These are phyloP conservation scores for Beris chalybata DNA, from an alignment of 2,888 invertebrate genomes.

Conservation along the genomic window DNA sequence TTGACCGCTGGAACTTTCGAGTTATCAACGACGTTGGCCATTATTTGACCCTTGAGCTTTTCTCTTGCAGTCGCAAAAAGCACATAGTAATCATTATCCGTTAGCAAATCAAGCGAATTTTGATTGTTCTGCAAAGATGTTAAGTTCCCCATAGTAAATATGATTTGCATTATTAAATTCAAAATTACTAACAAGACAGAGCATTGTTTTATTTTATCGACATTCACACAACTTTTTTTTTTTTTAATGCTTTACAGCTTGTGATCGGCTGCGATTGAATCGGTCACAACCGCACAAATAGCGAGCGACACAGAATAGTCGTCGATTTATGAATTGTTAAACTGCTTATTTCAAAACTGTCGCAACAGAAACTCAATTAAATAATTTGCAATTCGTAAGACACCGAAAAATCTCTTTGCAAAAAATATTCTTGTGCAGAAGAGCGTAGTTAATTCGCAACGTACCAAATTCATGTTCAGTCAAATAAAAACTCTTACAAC, in stretches of 20 bases:
- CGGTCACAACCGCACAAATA: background rate
- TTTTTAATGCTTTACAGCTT: background rate
- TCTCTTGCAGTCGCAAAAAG: constrained; percentile 37
- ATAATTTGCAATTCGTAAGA: no score
- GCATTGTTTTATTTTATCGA: constrained; percentile 14
- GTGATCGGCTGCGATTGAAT: background rate
- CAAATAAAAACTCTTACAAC: no score
- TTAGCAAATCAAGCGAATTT: constrained; percentile 36
- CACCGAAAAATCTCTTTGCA: no score
- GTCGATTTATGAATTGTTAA: background rate
- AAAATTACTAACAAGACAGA: constrained; percentile 5
- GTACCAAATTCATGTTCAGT: no score
- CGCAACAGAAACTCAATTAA: no score
- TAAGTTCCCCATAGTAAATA: background rate
- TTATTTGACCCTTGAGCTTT: constrained; percentile 37
- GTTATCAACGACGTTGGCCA: constrained; percentile 31
- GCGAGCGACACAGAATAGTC: background rate
- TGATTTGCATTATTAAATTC: constrained; percentile 11
- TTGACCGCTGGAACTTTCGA: constrained; percentile 34
- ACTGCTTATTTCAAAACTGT: background rate
- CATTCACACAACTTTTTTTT: background rate
- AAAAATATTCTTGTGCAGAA: no score
- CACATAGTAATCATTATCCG: constrained; percentile 36
- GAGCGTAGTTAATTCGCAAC: no score
- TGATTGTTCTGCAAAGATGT: constrained; percentile 35